Evolutionary conservation across 1,140 invertebrate species (phyloP).

Genomic region (Macrobrachium nipponense): DNA sequence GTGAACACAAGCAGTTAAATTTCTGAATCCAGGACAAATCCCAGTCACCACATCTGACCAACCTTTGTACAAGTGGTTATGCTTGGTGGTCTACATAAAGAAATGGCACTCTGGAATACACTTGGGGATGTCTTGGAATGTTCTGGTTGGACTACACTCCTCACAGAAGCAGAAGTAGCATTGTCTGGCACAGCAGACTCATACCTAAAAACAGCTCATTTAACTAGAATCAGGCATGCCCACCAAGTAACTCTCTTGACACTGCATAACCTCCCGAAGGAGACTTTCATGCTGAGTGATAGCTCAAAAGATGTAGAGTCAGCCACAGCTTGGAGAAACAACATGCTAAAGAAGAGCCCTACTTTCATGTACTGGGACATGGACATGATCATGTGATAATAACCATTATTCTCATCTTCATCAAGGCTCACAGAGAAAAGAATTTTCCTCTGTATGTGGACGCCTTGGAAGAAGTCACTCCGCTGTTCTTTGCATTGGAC

Average conservation of each 20-base stretch:
- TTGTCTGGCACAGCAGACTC: not conserved
- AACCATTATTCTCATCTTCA: slow-evolving; percentile 3
- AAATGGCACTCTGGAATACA: no score
- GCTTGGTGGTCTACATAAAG: no score
- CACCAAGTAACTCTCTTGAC: slow-evolving; percentile 15
- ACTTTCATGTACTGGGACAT: slow-evolving; percentile 33
- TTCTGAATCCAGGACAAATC: slow-evolving; percentile 22
- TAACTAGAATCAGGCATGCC: slow-evolving; percentile 13
- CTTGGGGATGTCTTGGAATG: no score
- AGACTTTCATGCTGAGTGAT: slow-evolving; percentile 8
- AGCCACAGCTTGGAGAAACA: not conserved
- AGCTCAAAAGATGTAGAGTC: not conserved
- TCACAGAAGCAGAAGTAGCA: no score
- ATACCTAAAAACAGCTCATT: slow-evolving; percentile 10
- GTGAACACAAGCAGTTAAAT: slow-evolving; percentile 5
- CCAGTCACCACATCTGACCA: slow-evolving; percentile 9
- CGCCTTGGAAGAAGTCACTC: not conserved
- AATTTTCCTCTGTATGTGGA: slow-evolving; percentile 14
- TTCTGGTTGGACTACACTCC: no score
- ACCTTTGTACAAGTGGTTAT: no score
- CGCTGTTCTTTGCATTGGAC: slow-evolving; percentile 26
- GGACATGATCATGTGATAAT: slow-evolving; percentile 18
- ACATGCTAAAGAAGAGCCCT: slow-evolving; percentile 11
- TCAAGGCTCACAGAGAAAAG: slow-evolving; percentile 1
- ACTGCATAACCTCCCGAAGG: not conserved